Evolutionary conservation across 2,888 invertebrate species (phyloP), one percentile per base, ranked within the genome.

Genomic region (Caenorhabditis imperialis): DNA sequence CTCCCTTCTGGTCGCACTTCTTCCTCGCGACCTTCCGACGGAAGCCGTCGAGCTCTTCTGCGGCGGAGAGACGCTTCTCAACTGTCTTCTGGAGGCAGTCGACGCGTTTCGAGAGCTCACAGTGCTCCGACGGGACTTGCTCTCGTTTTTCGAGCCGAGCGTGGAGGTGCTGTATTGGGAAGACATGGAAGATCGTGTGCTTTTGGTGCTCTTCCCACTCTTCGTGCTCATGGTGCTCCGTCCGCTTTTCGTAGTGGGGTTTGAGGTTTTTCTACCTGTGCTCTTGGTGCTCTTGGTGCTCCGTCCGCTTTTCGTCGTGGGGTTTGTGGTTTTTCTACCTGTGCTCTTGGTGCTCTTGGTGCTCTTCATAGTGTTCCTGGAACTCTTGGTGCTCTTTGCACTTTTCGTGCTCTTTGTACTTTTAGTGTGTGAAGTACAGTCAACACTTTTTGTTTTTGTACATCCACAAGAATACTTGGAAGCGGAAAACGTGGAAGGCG

Each of bases 51-150:
- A 27, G 22, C 45, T 47, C 10, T 47, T 47, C 27, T 3, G 22
- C 47, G 47, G 40, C 18, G 30, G 10, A 6, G 30, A 6, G 10
- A 60, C 60, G 33, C 60, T 60, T 60, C 60, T 60, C 42, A 40
- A 4, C 25, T 60, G 60, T 22, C 48, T 54, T 16, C 63, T 18
- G 8, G 63, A 55, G 8, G 54, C 54, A 3, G 22, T 38, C 6
- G 60, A 50, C n/a, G 38, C 42, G 7, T 42, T 25, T 4, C 50
- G 60, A 14, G 40, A 40, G 7, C 22, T 50, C 20, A 12, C 18
- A 3, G 25, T 22, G n/a, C 14, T 25, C 20, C 60, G 50, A 20
- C 60, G 60, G 16, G 50, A 60, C 8, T 38, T 48, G 25, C 22
- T 25, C n/a, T 42, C 8, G 3, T 48, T 33, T 16, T 61, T 65